Evolutionary conservation across 2,888 invertebrate species (phyloP).

Genomic region (Rosalia funebris): DNA sequence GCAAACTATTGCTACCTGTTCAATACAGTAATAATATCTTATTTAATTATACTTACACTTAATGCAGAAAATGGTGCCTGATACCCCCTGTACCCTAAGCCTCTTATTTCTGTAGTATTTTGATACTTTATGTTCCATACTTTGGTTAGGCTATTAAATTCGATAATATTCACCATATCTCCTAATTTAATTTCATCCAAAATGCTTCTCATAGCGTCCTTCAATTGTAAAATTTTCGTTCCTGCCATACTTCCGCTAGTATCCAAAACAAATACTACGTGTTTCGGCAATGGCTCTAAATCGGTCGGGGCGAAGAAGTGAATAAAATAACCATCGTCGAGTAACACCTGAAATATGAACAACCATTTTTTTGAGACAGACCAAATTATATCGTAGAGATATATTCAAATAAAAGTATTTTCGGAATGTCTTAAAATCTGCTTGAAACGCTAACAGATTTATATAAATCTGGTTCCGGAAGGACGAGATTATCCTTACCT

Average conservation of each 20-base stretch:
- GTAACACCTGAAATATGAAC: slow-evolving; percentile 64
- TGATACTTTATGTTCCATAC: slow-evolving; percentile 62
- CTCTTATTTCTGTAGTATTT: background rate
- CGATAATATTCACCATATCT: slow-evolving; percentile 75
- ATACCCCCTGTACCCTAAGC: background rate
- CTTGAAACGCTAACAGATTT: too few species aligned
- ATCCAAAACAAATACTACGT: slow-evolving; percentile 78
- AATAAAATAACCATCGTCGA: slow-evolving; percentile 78
- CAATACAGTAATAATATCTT: too few species aligned
- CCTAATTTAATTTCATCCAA: slow-evolving; percentile 69
- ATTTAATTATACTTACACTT: slow-evolving; percentile 12
- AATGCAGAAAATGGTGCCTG: background rate
- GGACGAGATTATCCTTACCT: slow-evolving; percentile 57
- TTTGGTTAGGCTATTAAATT: slow-evolving; percentile 68
- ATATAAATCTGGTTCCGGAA: too few species aligned
- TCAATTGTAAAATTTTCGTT: slow-evolving; percentile 73
- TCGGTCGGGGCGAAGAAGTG: slow-evolving; percentile 77
- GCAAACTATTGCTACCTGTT: too few species aligned
- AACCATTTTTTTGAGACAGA: too few species aligned
- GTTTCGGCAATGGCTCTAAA: slow-evolving; percentile 70
- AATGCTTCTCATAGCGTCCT: slow-evolving; percentile 74
- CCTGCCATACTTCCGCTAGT: slow-evolving; percentile 79
- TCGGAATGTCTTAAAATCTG: too few species aligned
- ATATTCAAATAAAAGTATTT: too few species aligned
- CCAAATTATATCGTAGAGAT: too few species aligned